Evolutionary conservation across 2,113 vertebrate species (phyloP), one percentile per base, ranked within the genome.

Genomic region (Trichomycterus rosablanca): DNA sequence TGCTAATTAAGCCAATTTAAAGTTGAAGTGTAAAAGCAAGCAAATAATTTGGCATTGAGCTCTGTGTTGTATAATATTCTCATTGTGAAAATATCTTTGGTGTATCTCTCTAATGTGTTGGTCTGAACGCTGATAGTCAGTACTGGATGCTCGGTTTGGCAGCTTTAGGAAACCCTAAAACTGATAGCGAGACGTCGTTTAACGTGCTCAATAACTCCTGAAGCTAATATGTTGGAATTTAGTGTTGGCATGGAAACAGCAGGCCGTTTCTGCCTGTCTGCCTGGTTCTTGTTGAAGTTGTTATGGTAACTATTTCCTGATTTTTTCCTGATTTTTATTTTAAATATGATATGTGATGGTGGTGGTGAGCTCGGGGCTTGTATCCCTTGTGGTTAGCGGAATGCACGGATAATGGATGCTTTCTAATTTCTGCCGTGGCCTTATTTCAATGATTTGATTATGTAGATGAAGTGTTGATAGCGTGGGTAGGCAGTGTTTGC

Each of bases 171-270:
- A 23, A 40, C 32, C 43, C 40, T 52, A 15, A 24, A 18, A 39
- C 26, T 44, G 7, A 35, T 35, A 40, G 45, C 35, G 24, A 67
- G 28, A 52, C 39, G 49, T 49, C 55, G 42, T 63, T 62, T 63
- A 59, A 67, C 63, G 46, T 56, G 39, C 40, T 72, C 46, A 51
- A 34, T 67, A 53, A 34, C 37, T 58, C 50, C 24, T 62, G 49
- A 28, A 72, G 32, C 58, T 51, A 24, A 40, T 52, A 60, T 66
- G 67, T 59, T 63, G 23, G 59, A 51, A 62, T 59, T 53, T 54
- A 46, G 28, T 35, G 70, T 72, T 59, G 65, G 65, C 65, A 68
- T 68, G 59, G 70, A 53, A 72, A 72, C 52, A 48, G 58, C 35
- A 43, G 56, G 46, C 59, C 34, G 26, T 63, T 67, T 62, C 64